phyloP scores from a whole-genome alignment of 2,113 vertebrate species.

The Siphamia tubifer region DNA sequence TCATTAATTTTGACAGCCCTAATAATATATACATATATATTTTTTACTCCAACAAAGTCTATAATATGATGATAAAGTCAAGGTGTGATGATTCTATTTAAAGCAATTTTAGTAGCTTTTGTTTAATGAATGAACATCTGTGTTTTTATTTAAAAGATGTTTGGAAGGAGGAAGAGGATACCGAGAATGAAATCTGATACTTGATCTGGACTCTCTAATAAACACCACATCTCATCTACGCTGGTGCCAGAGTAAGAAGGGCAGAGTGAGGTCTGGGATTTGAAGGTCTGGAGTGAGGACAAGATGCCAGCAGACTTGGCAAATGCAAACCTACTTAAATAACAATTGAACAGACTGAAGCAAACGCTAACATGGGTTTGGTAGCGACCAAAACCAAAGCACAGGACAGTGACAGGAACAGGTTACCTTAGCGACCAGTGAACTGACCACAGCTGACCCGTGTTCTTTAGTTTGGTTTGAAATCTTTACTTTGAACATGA shows the following conservation, averaged over 20 bases:
- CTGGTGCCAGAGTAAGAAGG: conserved; percentile 30
- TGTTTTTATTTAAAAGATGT: too few relatives aligned
- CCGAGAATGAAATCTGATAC: neutral
- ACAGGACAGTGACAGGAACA: conserved; percentile 7
- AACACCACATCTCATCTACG: neutral
- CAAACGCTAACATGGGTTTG: conserved; percentile 22
- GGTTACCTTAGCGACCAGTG: neutral
- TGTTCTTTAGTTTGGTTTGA: too few relatives aligned
- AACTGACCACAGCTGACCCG: too few relatives aligned
- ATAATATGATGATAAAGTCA: too few relatives aligned
- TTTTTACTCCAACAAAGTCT: too few relatives aligned
- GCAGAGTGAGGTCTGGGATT: conserved; percentile 35
- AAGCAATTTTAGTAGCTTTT: too few relatives aligned
- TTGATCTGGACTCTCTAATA: neutral
- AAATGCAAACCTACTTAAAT: conserved; percentile 36
- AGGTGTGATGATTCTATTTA: too few relatives aligned
- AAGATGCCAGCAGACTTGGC: conserved; percentile 40
- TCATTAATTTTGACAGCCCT: too few relatives aligned
- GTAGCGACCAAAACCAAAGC: conserved; percentile 18
- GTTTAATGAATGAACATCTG: too few relatives aligned
- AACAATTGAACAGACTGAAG: conserved; percentile 25
- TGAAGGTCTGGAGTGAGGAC: conserved; percentile 22
- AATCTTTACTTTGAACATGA: too few relatives aligned
- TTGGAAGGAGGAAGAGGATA: too few relatives aligned
- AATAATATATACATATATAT: too few relatives aligned